Percentiles rank a stretch among this genome's conserved stretches.
Evolutionary conservation across 2,888 invertebrate species (phyloP).

Genomic region (Prostheceraeus crozeri): DNA sequence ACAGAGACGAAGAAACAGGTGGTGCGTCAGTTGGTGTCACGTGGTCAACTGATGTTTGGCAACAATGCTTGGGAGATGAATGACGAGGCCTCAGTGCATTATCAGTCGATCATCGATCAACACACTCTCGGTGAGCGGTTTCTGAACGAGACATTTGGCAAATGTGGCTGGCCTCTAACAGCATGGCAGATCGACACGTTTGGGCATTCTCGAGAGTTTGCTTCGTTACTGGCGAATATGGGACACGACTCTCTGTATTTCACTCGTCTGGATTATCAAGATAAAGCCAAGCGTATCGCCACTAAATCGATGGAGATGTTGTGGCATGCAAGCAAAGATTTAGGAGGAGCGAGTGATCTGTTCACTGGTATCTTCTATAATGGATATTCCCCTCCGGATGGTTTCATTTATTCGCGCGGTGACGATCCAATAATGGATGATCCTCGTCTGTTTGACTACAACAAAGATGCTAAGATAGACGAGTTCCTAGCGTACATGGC

Average conservation of each 20-base stretch:
- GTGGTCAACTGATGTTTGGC: slow-evolving; percentile 58
- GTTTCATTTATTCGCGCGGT: slow-evolving; percentile 83
- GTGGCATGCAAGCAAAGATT: slow-evolving; percentile 65
- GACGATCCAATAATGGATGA: slow-evolving; percentile 75
- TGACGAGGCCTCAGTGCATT: slow-evolving; percentile 61
- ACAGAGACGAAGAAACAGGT: slow-evolving; percentile 60
- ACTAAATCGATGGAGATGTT: slow-evolving; percentile 70
- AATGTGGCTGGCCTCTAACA: slow-evolving; percentile 68
- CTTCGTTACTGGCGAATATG: slow-evolving; percentile 66
- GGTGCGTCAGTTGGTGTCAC: slow-evolving; percentile 59
- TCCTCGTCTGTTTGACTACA: slow-evolving; percentile 70
- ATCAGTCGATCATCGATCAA: slow-evolving; percentile 61
- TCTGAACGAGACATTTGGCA: slow-evolving; percentile 54
- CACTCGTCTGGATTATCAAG: slow-evolving; percentile 76
- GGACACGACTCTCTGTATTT: slow-evolving; percentile 81
- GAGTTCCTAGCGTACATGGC: slow-evolving; percentile 52
- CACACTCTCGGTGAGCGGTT: slow-evolving; percentile 60
- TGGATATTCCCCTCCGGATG: slow-evolving; percentile 72
- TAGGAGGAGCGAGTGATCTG: slow-evolving; percentile 53
- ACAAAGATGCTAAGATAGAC: slow-evolving; percentile 67
- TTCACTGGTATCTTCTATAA: slow-evolving; percentile 74
- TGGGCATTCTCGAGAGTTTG: slow-evolving; percentile 78
- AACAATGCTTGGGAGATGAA: slow-evolving; percentile 61
- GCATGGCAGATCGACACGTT: slow-evolving; percentile 83
- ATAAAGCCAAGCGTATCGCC: slow-evolving; percentile 64